phyloP scores from a whole-genome alignment of 2,113 vertebrate genomes.

The Sceloporus undulatus region DNA sequence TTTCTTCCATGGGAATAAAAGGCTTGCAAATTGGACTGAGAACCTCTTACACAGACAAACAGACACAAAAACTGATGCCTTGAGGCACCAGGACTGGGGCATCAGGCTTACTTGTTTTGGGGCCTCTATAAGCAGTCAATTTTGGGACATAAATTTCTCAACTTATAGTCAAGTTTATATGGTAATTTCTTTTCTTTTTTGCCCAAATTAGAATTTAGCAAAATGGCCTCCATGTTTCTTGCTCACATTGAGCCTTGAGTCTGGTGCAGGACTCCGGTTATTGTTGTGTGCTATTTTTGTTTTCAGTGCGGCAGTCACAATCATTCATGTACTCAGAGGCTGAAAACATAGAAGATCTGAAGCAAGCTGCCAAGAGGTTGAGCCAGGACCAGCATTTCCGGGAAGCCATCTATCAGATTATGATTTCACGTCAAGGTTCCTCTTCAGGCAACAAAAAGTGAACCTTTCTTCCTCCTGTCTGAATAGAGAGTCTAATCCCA shows the following conservation, averaged over 20 bases:
- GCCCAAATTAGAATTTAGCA: background rate
- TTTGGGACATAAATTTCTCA: too few relatives aligned
- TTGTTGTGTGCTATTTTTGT: slow-evolving; percentile 48
- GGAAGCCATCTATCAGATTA: slow-evolving; percentile 88
- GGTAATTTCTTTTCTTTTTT: too few relatives aligned
- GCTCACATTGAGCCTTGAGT: background rate
- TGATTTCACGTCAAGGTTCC: slow-evolving; percentile 79
- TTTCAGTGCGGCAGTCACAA: slow-evolving; percentile 92
- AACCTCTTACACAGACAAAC: too few relatives aligned
- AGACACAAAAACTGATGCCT: too few relatives aligned
- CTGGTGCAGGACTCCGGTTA: background rate
- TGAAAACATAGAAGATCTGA: slow-evolving; percentile 86
- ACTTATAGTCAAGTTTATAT: too few relatives aligned
- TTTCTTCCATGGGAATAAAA: too few relatives aligned
- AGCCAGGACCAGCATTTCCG: slow-evolving; percentile 90
- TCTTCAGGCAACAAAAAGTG: slow-evolving; percentile 73
- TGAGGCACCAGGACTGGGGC: too few relatives aligned
- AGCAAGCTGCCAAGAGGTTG: slow-evolving; percentile 86
- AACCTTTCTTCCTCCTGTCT: slow-evolving; percentile 40
- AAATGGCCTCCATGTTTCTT: background rate
- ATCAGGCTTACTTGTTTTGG: too few relatives aligned
- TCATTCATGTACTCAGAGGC: slow-evolving; percentile 78
- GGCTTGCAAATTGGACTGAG: too few relatives aligned
- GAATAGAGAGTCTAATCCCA: slow-evolving; percentile 27
- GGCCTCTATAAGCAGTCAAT: too few relatives aligned